A percentile compares a stretch with the other conserved stretches of the same genome.
phyloP scores from a whole-genome alignment of 2,113 vertebrate genomes.

The Pitta sordida region DNA sequence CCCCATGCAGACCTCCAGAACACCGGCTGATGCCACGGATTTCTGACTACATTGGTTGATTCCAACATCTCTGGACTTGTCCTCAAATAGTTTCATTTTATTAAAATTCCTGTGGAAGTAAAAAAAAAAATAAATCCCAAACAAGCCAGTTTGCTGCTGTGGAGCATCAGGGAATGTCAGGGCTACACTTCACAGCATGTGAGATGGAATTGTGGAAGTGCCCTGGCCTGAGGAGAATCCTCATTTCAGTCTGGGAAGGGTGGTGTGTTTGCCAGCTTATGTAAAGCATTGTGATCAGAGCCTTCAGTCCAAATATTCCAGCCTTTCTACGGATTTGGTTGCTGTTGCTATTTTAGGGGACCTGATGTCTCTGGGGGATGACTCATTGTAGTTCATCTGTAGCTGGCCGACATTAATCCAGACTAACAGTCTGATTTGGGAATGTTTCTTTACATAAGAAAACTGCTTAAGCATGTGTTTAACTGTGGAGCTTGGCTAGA shows the following conservation, averaged over 20 bases:
- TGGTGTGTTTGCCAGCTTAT: not conserved
- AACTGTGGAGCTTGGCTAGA: not conserved
- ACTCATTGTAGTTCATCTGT: conserved; percentile 54
- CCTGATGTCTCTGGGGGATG: conserved; percentile 43
- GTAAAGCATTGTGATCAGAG: conserved; percentile 6
- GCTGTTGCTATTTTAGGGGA: conserved; percentile 59
- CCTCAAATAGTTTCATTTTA: not conserved
- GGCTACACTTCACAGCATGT: fast-evolving
- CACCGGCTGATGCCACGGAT: not conserved
- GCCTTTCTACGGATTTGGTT: conserved; percentile 30
- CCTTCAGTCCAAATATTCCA: not conserved
- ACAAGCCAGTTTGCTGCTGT: not conserved
- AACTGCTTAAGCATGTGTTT: not conserved
- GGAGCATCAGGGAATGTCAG: not conserved
- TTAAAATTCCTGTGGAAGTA: not conserved
- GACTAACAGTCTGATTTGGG: conserved; percentile 1
- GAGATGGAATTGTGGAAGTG: not conserved
- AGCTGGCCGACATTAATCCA: conserved; percentile 24
- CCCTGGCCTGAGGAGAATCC: not conserved
- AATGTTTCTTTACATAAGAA: not conserved
- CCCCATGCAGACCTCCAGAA: not conserved
- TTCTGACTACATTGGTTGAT: not conserved
- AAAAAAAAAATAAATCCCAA: not conserved
- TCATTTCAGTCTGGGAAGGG: not conserved
- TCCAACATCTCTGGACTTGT: not conserved